These are phyloP conservation scores for Acanthosepion pharaonis DNA, from an alignment of 2,888 invertebrate genomes.

Conservation along the genomic window DNA sequence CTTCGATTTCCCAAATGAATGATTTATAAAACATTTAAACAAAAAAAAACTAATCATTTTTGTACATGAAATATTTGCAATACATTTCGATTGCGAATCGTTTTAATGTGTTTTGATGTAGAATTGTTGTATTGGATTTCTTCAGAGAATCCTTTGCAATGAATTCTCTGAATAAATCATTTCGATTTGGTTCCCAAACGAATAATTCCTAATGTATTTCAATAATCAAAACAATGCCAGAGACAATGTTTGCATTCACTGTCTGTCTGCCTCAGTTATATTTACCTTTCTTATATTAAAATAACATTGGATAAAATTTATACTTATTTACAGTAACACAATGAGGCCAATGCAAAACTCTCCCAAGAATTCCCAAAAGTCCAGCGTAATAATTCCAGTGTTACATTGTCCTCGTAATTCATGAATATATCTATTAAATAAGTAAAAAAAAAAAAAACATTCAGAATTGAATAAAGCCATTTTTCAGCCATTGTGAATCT, in stretches of 20 bases:
- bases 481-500: no score
- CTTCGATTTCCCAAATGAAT: neutral
- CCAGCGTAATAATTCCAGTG: no score
- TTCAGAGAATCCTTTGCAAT: neutral
- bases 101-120: neutral
- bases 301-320: no score
- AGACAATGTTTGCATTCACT: neutral
- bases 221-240: neutral
- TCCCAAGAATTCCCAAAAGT: no score
- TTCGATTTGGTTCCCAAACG: neutral
- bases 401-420: no score
- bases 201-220: neutral
- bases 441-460: no score
- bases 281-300: no score
- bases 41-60: neutral
- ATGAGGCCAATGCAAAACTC: no score
- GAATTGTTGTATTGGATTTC: neutral
- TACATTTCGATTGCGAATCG: neutral
- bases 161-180: neutral
- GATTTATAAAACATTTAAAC: neutral
- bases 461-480: no score
- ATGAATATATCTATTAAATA: no score
- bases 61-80: neutral
- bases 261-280: no score
- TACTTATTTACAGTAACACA: no score